Conservation (phyloP, 2,888 invertebrate species). For the Macrophya alboannulata region DNA sequence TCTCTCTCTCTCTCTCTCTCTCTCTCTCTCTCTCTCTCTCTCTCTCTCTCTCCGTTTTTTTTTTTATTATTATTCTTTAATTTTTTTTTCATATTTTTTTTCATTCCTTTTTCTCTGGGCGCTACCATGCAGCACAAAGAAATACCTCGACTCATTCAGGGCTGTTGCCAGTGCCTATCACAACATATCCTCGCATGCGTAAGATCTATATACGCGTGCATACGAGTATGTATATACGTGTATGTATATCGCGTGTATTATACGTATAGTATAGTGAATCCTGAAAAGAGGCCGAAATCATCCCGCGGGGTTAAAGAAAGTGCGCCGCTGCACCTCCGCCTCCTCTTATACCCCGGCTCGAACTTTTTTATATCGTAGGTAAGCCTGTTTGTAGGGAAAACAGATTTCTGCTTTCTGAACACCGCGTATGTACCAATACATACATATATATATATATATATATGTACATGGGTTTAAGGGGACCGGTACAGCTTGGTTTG, state of each 20-base stretch:
- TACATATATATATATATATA: no score
- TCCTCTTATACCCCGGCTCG: not conserved
- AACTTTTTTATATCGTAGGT: not conserved
- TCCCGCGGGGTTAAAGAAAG: slow-evolving; percentile 31
- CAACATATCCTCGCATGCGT: slow-evolving; percentile 44
- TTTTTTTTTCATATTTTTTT: not conserved
- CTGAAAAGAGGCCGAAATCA: slow-evolving; percentile 38
- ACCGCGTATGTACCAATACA: no score
- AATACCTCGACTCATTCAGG: slow-evolving; percentile 39
- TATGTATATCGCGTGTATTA: not conserved
- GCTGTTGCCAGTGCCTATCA: slow-evolving; percentile 26
- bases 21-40: not conserved
- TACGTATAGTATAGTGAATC: not conserved
- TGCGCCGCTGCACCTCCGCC: not conserved
- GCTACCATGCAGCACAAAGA: slow-evolving; percentile 13
- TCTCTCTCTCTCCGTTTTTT: not conserved
- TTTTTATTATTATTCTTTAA: not conserved
- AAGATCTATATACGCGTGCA: not conserved
- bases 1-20: not conserved
- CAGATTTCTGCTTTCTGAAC: slow-evolving; percentile 24
- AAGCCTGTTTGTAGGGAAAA: slow-evolving; percentile 28
- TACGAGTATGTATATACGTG: not conserved
- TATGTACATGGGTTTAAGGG: no score
- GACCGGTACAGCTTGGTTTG: no score
- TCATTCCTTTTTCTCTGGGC: not conserved